These are phyloP conservation scores for Phylloscopus trochiloides DNA, from an alignment of 2,113 vertebrate species.

Conservation along the genomic window DNA sequence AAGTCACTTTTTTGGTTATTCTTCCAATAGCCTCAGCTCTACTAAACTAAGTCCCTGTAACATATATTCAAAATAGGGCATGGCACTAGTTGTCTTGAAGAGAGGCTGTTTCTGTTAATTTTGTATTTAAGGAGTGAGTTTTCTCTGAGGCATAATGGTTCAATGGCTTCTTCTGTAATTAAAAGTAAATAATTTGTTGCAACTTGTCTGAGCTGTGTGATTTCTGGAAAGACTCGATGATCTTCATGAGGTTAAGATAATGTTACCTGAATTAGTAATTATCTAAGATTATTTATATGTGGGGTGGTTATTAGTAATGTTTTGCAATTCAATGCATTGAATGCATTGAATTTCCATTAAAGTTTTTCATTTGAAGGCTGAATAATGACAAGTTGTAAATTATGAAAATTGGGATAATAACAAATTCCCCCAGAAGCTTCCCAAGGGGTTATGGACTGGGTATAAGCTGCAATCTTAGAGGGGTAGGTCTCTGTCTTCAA, in stretches of 20 bases:
- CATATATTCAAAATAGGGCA: not conserved
- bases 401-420: not conserved
- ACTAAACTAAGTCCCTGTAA: not conserved
- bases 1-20: not conserved
- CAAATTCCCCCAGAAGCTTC: not conserved
- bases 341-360: not conserved
- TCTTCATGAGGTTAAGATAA: not conserved
- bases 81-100: not conserved
- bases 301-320: not conserved
- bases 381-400: not conserved
- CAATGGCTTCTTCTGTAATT: not conserved
- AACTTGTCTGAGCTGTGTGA: not conserved
- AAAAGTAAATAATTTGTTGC: not conserved
- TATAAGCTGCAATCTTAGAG: not conserved
- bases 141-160: not conserved
- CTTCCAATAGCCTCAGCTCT: not conserved
- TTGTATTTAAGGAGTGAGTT: not conserved
- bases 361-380: not conserved
- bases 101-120: not conserved
- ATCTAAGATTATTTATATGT: not conserved
- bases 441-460: not conserved
- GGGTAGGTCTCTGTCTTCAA: not conserved
- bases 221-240: not conserved
- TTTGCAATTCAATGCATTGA: not conserved
- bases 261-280: not conserved